Evolutionary conservation across 1,140 invertebrate genomes (phyloP).

Genomic region (Aphis craccivora): DNA sequence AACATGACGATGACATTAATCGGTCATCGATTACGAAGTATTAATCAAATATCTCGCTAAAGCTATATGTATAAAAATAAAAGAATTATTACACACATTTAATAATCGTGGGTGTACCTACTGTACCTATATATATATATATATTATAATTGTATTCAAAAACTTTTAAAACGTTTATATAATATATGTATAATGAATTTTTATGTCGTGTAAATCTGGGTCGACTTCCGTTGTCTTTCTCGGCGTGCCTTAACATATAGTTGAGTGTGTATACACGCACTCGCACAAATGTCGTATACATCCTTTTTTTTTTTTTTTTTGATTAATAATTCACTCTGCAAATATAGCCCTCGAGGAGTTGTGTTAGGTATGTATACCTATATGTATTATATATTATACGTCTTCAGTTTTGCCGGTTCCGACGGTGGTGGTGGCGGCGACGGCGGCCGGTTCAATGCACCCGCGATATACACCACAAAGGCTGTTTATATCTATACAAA

Average conservation of each 20-base stretch:
- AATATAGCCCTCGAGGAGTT: neutral
- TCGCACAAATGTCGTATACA: neutral
- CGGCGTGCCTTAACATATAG: neutral
- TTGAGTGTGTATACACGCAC: neutral
- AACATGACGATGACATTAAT: neutral
- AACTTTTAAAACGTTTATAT: too few species aligned
- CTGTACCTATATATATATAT: too few species aligned
- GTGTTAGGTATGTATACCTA: too few species aligned
- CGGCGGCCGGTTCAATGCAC: slow-evolving; percentile 3
- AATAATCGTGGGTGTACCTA: neutral
- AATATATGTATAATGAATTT: too few species aligned
- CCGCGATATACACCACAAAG: neutral
- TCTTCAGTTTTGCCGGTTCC: neutral
- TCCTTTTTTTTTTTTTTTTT: neutral
- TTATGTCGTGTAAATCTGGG: neutral
- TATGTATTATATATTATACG: too few species aligned
- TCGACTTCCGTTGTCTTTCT: neutral
- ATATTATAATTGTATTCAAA: too few species aligned
- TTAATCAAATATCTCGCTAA: neutral
- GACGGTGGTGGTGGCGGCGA: too few species aligned
- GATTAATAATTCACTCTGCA: neutral
- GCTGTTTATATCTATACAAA: neutral
- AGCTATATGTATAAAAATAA: neutral
- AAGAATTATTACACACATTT: neutral
- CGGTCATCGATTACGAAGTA: neutral